These are phyloP conservation scores for Umimayanthus kanabou DNA, from an alignment of 92 coral and sea anemone genomes.

Conservation along the genomic window DNA sequence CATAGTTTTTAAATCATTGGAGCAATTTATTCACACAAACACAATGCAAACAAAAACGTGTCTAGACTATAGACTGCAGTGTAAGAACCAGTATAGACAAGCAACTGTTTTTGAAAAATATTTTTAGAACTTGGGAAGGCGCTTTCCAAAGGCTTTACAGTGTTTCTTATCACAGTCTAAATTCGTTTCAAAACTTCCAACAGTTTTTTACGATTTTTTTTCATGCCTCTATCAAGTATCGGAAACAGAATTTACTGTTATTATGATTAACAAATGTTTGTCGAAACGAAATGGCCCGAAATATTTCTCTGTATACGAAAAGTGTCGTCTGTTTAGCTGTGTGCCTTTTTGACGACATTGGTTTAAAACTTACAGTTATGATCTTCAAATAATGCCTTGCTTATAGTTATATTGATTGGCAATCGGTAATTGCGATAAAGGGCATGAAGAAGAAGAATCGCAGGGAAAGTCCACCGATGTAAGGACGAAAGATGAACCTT, in stretches of 20 bases:
- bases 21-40: not conserved
- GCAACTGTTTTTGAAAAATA: not conserved
- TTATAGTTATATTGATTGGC: not conserved
- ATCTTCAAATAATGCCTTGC: not conserved
- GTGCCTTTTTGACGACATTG: not conserved
- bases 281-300: not conserved
- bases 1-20: not conserved
- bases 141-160: not conserved
- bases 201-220: not conserved
- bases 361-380: not conserved
- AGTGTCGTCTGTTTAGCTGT: constrained; percentile 2
- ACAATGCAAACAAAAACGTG: not conserved
- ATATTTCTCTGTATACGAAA: not conserved
- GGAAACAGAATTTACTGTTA: not conserved
- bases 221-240: not conserved
- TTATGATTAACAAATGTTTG: not conserved
- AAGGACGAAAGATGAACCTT: not conserved
- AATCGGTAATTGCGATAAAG: not conserved
- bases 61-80: not conserved
- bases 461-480: not conserved
- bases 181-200: not conserved
- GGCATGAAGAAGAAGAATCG: not conserved
- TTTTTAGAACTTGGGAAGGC: not conserved
- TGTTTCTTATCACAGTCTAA: not conserved
- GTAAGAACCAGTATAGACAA: not conserved